Evolutionary conservation across 2,113 vertebrate species (phyloP), one percentile per base, ranked within the genome.

Genomic region (Podarcis muralis): DNA sequence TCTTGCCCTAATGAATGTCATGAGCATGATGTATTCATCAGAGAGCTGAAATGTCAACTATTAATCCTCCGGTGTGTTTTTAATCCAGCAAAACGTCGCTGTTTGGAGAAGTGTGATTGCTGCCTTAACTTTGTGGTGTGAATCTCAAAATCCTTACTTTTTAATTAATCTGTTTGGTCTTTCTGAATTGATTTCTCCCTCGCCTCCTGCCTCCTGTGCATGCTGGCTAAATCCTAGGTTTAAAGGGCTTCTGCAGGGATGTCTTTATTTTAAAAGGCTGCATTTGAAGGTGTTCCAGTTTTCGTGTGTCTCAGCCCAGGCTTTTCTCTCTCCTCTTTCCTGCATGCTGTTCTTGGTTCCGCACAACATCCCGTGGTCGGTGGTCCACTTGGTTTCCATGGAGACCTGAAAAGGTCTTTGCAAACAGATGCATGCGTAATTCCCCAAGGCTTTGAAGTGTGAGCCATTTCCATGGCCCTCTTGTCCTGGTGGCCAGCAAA

Each of bases 141-240:
- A 83, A 84, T 92, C 92, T 94, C 72, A 91, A 92, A 85, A 91
- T 94, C 66, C 93, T 92, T 83, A 92, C 82, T 90, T 87, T 94
- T 96, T 96, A 95, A 95, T 96, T 94, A 96, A 94, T 93, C 90
- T 93, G 86, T 94, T 95, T 95, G 90, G 95, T 94, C 92, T 92
- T 92, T 76, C 90, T 53, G 78, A 77, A 93, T 90, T 92, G 90
- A 83, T 89, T 94, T 95, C 93, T 93, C 85, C 89, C 83, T 87
- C 69, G 92, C 86, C 89, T 86, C 93, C 89, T 75, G 83, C 80
- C 0, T 30, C 23, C 0, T 93, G 87, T 88, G 43, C 88, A 75
- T 23, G 71, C 78, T 57, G 57, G 68, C 59, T 83, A 81, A 89
- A 95, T 83, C 87, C 85, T 86, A 71, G 84, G 91, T 91, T 94